These are phyloP conservation scores for Leucophenga varia DNA, from an alignment of 1,140 invertebrate species.

Conservation along the genomic window DNA sequence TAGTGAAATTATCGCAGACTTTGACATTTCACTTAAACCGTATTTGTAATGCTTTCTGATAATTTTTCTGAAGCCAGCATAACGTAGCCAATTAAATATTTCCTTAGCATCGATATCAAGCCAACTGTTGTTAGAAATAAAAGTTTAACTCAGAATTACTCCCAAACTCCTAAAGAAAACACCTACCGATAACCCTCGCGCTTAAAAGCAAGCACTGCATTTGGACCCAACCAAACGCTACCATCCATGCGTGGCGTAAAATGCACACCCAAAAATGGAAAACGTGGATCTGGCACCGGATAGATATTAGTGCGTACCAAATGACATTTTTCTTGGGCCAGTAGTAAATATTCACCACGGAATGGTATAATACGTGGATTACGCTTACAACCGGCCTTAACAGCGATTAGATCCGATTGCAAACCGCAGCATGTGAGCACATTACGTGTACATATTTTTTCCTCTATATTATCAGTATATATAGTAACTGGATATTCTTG, in stretches of 20 bases:
- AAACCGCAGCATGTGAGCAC: slow-evolving; percentile 93
- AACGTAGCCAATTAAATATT: slow-evolving; percentile 74
- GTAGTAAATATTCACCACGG: slow-evolving; percentile 91
- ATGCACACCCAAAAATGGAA: slow-evolving; percentile 98
- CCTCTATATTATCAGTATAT: slow-evolving; percentile 41
- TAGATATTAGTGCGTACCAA: slow-evolving; percentile 95
- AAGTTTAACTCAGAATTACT: too few relatives aligned
- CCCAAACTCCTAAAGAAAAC: too few relatives aligned
- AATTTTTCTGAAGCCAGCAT: slow-evolving; percentile 84
- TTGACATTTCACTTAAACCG: slow-evolving; percentile 81
- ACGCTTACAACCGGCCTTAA: slow-evolving; percentile 80
- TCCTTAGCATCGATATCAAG: slow-evolving; percentile 79
- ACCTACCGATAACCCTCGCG: slow-evolving; percentile 88
- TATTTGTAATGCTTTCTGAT: slow-evolving; percentile 76
- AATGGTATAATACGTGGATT: slow-evolving; percentile 95
- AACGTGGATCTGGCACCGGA: slow-evolving; percentile 93
- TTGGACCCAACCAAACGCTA: slow-evolving; percentile 93
- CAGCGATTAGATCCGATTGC: slow-evolving; percentile 87
- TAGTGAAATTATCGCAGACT: slow-evolving; percentile 75
- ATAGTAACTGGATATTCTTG: slow-evolving; percentile 62
- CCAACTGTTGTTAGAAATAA: slow-evolving; percentile 65
- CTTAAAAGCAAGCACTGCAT: slow-evolving; percentile 92
- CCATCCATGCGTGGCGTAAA: slow-evolving; percentile 97
- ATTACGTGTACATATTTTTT: slow-evolving; percentile 70
- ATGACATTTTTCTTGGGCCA: slow-evolving; percentile 76